Conservation (phyloP, 2,888 invertebrate species). For the Philopedon plagiatum region DNA sequence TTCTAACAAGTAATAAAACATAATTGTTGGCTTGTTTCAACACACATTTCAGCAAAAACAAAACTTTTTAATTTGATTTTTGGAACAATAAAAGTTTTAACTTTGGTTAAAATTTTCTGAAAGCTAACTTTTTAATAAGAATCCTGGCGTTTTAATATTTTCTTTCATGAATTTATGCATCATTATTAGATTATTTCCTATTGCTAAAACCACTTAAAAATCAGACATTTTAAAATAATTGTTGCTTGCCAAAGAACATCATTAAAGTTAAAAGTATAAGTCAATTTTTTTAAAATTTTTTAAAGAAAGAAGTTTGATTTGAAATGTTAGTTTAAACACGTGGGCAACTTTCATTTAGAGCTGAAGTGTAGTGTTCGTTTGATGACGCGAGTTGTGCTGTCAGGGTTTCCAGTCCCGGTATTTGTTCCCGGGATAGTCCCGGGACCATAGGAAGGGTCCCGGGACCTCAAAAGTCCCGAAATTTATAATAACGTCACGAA, state of each 20-base stretch:
- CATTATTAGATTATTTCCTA: background rate
- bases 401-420: too few species aligned
- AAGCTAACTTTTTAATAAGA: slow-evolving; percentile 23
- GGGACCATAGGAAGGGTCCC: too few species aligned
- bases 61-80: slow-evolving; percentile 43
- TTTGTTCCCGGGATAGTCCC: too few species aligned
- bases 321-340: too few species aligned
- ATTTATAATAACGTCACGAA: too few species aligned
- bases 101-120: slow-evolving; percentile 9
- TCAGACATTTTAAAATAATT: background rate
- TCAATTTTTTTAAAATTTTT: too few species aligned
- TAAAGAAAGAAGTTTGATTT: too few species aligned
- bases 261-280: background rate
- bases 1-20: slow-evolving; percentile 35
- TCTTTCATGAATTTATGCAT: background rate
- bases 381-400: too few species aligned
- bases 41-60: slow-evolving; percentile 35
- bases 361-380: too few species aligned
- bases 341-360: too few species aligned
- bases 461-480: too few species aligned
- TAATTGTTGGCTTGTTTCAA: slow-evolving; percentile 31
- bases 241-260: background rate
- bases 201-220: background rate
- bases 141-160: slow-evolving; percentile 3
- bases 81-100: slow-evolving; percentile 33